Conservation (phyloP, 2,888 invertebrate species). For the Steinernema scapterisci region DNA sequence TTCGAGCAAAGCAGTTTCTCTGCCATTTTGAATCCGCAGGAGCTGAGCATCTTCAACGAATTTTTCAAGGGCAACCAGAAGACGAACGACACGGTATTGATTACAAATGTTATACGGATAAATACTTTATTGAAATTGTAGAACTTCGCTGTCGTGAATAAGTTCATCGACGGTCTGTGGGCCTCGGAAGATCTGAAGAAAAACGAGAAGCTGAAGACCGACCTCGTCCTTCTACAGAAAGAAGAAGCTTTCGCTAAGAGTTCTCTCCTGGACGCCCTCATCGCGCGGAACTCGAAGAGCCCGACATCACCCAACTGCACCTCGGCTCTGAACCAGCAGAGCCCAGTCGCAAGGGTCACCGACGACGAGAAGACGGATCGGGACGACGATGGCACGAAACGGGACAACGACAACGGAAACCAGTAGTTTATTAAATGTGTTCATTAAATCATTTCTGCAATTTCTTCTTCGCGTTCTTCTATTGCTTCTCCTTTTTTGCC, state of each 20-base stretch:
- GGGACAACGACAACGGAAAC: too few relatives aligned
- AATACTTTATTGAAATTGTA: neutral
- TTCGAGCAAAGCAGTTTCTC: neutral
- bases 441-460: neutral
- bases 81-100: neutral
- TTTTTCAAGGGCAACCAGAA: neutral
- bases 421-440: too few relatives aligned
- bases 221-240: neutral
- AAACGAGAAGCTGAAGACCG: neutral
- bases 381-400: neutral
- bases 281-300: neutral
- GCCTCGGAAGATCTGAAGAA: neutral
- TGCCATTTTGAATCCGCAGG: neutral
- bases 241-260: neutral
- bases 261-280: neutral
- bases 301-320: neutral
- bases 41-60: neutral
- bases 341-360: too few relatives aligned
- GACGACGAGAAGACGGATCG: neutral
- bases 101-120: too few relatives aligned
- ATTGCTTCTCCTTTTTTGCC: slow-evolving; percentile 14
- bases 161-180: neutral
- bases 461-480: neutral
- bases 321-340: neutral
- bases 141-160: neutral